Evolutionary conservation across 1,140 invertebrate genomes (phyloP), one percentile per base, ranked within the genome.

Genomic region (Heliothis virescens): DNA sequence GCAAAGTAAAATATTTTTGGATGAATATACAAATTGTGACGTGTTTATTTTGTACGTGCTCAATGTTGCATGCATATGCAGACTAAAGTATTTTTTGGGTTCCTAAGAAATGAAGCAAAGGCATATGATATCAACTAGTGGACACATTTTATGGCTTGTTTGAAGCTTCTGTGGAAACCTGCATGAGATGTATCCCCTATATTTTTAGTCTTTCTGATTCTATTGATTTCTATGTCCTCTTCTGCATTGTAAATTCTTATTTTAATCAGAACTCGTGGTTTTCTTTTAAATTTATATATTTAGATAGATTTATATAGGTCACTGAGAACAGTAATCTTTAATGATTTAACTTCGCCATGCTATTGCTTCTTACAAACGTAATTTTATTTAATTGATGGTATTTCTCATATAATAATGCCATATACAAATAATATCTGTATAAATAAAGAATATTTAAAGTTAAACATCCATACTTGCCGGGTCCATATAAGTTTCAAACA

Each of bases 141-240:
- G 67, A 71, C 67, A 71, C 48, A 52, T 21, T 71, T 26, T 29
- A n/a, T 2, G 63, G 41, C 41, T 67, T 52, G 48, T 71, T 67
- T 71, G 67, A 76, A 76, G 59, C 18, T 63, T 76, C 9, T 53
- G 18, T 76, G 74, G 74, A 65, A 76, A 76, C 57, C 41, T 63
- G 62, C 47, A 74, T 60, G 34, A 52, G 48, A 50, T 69, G 48
- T 69, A n/a, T 12, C 2, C 18, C 29, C 3, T 21, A 67, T 48
- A 15, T 10, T 65, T 48, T 62, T 63, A 47, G 3, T 10, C 4
- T 41, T 11, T 47, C 18, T 18, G 11, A 11, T 65, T 41, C 9
- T 10, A 15, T 5, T 41, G 41, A 47, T 63, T 9, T n/a, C 13
- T 60, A 12, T 9, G 1, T 16, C 11, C 11, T 26, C 3, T 15